These are phyloP conservation scores for Pogoniulus pusillus DNA, from an alignment of 2,797 vertebrate genomes.

Conservation along the genomic window DNA sequence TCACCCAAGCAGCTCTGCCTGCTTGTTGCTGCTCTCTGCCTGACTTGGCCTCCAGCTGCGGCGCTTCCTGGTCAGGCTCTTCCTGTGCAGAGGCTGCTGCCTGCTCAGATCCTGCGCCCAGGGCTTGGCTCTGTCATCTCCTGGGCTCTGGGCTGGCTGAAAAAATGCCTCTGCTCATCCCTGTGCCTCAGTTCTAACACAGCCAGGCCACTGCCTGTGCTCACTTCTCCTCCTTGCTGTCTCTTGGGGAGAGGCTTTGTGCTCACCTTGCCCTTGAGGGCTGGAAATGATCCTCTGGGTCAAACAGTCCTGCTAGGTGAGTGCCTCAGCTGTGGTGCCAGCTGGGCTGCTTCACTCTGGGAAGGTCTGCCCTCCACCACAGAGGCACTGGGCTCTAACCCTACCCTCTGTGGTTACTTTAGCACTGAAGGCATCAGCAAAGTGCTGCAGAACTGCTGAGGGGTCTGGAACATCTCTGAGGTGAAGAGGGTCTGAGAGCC, in stretches of 20 bases:
- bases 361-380: accelerated
- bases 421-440: neutral
- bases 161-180: neutral
- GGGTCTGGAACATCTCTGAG: too few species aligned
- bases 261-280: neutral
- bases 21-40: neutral
- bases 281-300: neutral
- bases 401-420: neutral
- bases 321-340: too few species aligned
- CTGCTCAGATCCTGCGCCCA: neutral
- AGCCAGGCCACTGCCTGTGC: too few species aligned
- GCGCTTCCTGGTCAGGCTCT: neutral
- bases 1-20: neutral
- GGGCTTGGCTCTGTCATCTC: too few species aligned
- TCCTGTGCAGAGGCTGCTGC: accelerated
- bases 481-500: too few species aligned
- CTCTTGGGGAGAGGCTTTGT: neutral
- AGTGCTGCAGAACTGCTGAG: neutral
- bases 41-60: neutral
- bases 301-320: neutral
- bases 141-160: too few species aligned
- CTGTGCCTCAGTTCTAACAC: neutral
- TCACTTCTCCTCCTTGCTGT: neutral
- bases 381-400: neutral
- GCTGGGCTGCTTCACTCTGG: too few species aligned